phyloP scores from a whole-genome alignment of 2,797 vertebrate genomes.

The Ciconia nigra region DNA sequence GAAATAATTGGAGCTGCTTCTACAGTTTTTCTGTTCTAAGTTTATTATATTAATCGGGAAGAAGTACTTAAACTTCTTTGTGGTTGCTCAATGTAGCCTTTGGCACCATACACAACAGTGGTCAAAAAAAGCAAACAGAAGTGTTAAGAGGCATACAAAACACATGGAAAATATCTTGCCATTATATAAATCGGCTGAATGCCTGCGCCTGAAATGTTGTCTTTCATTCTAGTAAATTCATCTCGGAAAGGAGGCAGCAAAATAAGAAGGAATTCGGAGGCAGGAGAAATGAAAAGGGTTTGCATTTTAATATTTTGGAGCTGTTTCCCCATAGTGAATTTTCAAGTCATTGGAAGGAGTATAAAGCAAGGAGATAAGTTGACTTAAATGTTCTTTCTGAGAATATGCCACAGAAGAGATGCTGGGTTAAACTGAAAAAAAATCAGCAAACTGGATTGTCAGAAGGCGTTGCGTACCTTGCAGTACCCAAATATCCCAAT shows the following conservation, averaged over 20 bases:
- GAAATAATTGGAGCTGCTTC: not conserved
- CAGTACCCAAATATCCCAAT: too few species aligned
- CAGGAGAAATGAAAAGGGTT: not conserved
- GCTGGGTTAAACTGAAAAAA: not conserved
- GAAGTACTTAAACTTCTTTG: constrained; percentile 36
- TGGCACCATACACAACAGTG: not conserved
- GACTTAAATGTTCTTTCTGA: not conserved
- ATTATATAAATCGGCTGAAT: constrained; percentile 36
- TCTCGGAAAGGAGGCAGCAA: not conserved
- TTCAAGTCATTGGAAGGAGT: not conserved
- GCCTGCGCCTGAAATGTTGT: constrained; percentile 13
- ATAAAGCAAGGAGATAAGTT: not conserved
- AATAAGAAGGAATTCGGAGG: not conserved
- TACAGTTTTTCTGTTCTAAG: not conserved
- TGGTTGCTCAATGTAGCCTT: constrained; percentile 53
- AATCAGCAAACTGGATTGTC: not conserved
- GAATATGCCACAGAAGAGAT: not conserved
- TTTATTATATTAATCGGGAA: constrained; percentile 24
- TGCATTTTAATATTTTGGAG: not conserved
- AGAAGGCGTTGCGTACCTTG: accelerated
- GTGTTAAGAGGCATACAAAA: constrained; percentile 44
- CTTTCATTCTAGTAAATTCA: not conserved
- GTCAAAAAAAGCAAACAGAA: constrained; percentile 61
- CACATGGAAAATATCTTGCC: constrained; percentile 53
- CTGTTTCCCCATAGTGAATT: not conserved